Evolutionary conservation across 2,113 vertebrate genomes (phyloP).

Genomic region (Hiodon alosoides): DNA sequence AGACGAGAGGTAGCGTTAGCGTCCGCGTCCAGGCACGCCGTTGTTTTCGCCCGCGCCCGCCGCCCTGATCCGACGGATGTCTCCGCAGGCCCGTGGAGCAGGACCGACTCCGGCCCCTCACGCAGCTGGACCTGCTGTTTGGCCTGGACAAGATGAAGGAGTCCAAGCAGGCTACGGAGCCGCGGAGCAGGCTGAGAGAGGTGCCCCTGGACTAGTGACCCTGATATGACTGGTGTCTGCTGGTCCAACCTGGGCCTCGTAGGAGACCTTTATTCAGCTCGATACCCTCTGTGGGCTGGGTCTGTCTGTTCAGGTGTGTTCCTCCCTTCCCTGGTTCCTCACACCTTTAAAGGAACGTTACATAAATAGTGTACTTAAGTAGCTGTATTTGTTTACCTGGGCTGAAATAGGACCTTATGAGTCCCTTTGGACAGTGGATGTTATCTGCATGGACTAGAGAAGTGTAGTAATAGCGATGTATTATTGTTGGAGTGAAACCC

Average conservation of each 20-base stretch:
- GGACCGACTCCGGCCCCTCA: slow-evolving; percentile 58
- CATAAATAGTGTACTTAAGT: too few relatives aligned
- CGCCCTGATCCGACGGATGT: not conserved
- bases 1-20: slow-evolving; percentile 49
- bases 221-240: not conserved
- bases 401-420: too few relatives aligned
- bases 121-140: slow-evolving; percentile 68
- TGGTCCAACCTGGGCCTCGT: not conserved
- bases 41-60: not conserved
- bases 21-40: not conserved
- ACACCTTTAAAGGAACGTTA: too few relatives aligned
- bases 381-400: too few relatives aligned
- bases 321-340: too few relatives aligned
- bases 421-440: too few relatives aligned
- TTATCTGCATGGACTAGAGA: too few relatives aligned
- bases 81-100: slow-evolving; percentile 49
- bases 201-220: slow-evolving; percentile 54
- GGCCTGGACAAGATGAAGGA: slow-evolving; percentile 72
- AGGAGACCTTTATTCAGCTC: not conserved
- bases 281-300: not conserved
- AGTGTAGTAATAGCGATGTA: too few relatives aligned
- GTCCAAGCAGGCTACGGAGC: slow-evolving; percentile 54
- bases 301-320: too few relatives aligned
- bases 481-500: too few relatives aligned
- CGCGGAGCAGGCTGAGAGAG: slow-evolving; percentile 36